These are phyloP conservation scores for Tor tambroides DNA, from an alignment of 2,113 vertebrate species.

Conservation along the genomic window DNA sequence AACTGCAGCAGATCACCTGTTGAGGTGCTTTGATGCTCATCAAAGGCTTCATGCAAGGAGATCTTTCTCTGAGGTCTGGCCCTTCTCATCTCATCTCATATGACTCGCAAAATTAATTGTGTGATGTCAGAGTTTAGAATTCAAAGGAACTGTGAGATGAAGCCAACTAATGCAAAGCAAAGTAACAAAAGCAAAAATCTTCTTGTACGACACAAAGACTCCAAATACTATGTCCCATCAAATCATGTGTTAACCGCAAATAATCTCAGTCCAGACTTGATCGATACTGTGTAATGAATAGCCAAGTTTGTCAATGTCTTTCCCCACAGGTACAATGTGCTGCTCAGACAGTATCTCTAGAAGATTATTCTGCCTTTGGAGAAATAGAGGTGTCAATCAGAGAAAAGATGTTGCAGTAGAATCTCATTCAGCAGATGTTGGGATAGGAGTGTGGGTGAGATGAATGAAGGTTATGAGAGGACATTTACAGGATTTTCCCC, in stretches of 20 bases:
- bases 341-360: not conserved
- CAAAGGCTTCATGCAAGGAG: slow-evolving; percentile 47
- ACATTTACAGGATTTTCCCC: not conserved
- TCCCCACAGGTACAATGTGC: not conserved
- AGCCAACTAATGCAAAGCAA: not conserved
- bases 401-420: not conserved
- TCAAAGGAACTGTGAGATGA: not conserved
- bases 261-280: not conserved
- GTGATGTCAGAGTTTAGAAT: not conserved
- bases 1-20: slow-evolving; percentile 41
- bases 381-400: slow-evolving; percentile 36
- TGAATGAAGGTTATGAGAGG: slow-evolving; percentile 4
- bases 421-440: slow-evolving; percentile 2
- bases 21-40: slow-evolving; percentile 49
- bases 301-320: not conserved
- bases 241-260: not conserved
- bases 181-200: not conserved
- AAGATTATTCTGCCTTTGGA: not conserved
- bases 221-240: not conserved
- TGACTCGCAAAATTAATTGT: not conserved
- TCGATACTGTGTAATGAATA: slow-evolving; percentile 12
- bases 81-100: not conserved
- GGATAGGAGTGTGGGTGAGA: slow-evolving; percentile 18
- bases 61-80: slow-evolving; percentile 5
- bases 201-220: not conserved